Percentiles rank a stretch among this genome's conserved stretches.
Conservation (phyloP, 2,797 vertebrate genomes). For the Acanthornis magna region DNA sequence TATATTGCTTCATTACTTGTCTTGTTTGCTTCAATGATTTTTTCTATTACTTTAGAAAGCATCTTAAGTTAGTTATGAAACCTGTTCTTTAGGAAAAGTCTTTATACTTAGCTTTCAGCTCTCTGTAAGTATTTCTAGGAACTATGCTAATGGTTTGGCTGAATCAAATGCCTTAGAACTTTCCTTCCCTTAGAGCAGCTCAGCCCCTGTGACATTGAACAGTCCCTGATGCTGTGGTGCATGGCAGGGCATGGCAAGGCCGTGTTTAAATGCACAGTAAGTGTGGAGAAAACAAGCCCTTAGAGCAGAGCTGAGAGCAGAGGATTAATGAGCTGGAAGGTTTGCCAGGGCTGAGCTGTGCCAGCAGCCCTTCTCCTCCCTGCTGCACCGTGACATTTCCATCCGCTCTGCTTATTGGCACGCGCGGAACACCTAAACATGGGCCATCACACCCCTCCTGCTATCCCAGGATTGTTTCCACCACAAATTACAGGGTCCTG, state of each 20-base stretch:
- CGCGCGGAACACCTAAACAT: slow-evolving; percentile 20
- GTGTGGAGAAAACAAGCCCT: not conserved
- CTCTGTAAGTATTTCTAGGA: not conserved
- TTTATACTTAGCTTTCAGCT: not conserved
- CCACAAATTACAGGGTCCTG: slow-evolving; percentile 45
- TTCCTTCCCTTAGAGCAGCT: not conserved
- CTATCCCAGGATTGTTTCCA: slow-evolving; percentile 11
- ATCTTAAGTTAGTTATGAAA: slow-evolving; percentile 7
- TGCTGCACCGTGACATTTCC: not conserved
- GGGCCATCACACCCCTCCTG: slow-evolving; percentile 44
- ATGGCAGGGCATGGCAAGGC: not conserved
- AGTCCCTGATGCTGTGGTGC: not conserved
- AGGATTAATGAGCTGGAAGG: not conserved
- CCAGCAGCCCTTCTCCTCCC: not conserved
- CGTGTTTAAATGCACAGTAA: not conserved
- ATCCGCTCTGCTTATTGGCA: not conserved
- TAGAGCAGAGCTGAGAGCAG: not conserved
- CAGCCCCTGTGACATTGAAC: not conserved
- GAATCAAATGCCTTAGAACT: not conserved
- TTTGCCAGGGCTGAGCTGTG: not conserved
- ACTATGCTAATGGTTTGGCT: not conserved
- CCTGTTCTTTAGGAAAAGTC: not conserved
- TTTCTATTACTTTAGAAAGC: not conserved
- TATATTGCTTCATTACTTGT: not conserved
- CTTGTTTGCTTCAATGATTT: not conserved